Evolutionary conservation across 1,140 invertebrate species (phyloP).

Genomic region (Penaeus japonicus): DNA sequence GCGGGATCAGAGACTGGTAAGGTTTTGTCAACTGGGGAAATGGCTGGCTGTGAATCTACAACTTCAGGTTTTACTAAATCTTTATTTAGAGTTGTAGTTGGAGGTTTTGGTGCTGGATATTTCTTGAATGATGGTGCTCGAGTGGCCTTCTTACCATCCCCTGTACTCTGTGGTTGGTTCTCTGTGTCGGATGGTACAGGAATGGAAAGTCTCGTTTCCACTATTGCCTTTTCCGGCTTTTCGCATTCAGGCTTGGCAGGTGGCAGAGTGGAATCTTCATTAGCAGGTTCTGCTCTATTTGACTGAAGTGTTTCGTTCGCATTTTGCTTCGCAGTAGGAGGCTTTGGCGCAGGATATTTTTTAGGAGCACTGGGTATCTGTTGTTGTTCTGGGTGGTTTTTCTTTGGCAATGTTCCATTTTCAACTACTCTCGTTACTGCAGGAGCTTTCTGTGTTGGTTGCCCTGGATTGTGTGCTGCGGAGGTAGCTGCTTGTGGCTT

Average conservation of each 20-base stretch:
- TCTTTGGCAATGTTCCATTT: no score
- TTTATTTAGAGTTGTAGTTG: neutral
- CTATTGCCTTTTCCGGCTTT: neutral
- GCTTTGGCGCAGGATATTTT: constrained; percentile 15
- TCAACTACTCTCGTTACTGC: neutral
- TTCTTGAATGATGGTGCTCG: constrained; percentile 54
- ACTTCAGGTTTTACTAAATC: neutral
- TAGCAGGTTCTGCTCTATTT: neutral
- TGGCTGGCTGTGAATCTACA: no score
- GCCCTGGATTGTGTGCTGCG: no score
- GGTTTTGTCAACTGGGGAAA: no score
- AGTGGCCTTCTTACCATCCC: constrained; percentile 6
- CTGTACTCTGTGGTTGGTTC: neutral
- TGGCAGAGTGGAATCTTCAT: neutral
- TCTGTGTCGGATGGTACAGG: neutral
- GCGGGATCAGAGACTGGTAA: neutral
- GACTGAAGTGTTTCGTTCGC: no score
- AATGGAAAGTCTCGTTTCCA: neutral
- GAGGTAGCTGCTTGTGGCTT: no score
- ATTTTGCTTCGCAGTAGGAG: neutral
- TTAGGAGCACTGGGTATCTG: neutral
- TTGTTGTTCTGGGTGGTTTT: neutral
- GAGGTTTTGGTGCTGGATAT: constrained; percentile 48
- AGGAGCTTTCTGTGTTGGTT: neutral
- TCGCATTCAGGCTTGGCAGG: constrained; percentile 4